Base-by-base conservation (phyloP, 2,888 invertebrate genomes). In the Cheiracanthium punctorium region DNA sequence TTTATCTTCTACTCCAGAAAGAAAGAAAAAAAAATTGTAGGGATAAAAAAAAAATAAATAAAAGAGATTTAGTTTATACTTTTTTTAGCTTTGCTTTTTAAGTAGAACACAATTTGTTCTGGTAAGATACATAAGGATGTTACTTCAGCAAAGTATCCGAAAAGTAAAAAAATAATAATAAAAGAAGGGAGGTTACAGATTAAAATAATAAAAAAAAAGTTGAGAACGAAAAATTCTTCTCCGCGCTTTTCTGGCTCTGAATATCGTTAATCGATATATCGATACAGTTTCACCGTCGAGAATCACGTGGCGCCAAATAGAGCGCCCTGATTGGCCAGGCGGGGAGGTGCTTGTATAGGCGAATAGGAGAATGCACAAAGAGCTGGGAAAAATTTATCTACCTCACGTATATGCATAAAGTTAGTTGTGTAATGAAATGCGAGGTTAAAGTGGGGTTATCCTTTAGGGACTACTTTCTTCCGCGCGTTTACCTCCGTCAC, bases 261-360 rank as follows among this genome's bases (percentile, higher is more conserved):
- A 79, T 84, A 84, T 84, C 84, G 84, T 74, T 84, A 84, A 84
- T 84, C 84, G 84, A 84, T 84, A 84, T 84, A 84, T 84, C 84
- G 84, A 84, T 84, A 84, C 84, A 79, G 74, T 84, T 73, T 75
- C 77, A 77, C 77, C 72, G 79, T 69, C 58, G 84, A 69, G 81
- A 79, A 79, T 84, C 84, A 84, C 84, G 79, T 84, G 84, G 82
- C 41, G 29, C 41, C 41, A 65, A 74, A 69, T 52, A 52, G 28
- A 33, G 67, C 65, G 28, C n/a, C 29, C 64, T 64, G 79, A 79
- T 74, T 79, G 79, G 79, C 24, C 69, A 79, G 52, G 20, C 29
- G 20, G 7, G 24, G 33, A 32, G 69, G 69, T 41, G 32, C 24
- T 71, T 80, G 80, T 84, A 43, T 79, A 79, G 73, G 84, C 74